Base-by-base conservation (phyloP, 35 echinoderm and acorn worm genomes). In the Apostichopus japonicus region DNA sequence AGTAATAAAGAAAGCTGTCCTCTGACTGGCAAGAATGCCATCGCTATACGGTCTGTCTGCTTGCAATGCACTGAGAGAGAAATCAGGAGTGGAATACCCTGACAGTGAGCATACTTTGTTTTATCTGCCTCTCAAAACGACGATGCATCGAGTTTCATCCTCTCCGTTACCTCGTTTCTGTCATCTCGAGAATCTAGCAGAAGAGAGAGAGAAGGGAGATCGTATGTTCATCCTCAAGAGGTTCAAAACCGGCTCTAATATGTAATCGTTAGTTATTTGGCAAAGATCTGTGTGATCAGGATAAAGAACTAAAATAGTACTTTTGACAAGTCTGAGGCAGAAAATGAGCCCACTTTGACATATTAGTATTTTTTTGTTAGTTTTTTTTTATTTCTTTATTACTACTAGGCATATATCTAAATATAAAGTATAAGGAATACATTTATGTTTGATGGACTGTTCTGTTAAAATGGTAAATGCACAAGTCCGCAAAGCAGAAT, bases 1-100 rank as follows among this genome's bases (percentile, higher is more conserved):
- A 44, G 6, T 27, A 63, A 89, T 33, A 65, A 52, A 1, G 15
- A n/a, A 33, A 89, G 63, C 61, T 65, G 57, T 72, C 23, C 51
- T 44, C 25, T 58, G 4, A 84, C 23, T 58, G 81, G 63, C 61
- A 89, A 65, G 83, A 4, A 24, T 13, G 73, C 86, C 86, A 89
- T 89, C 22, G 16, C 27, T 33, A 89, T n/a, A 44, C 33, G 33
- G 86, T 9, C 7, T 75, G n/a, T 19, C 15, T 21, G n/a, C 71
- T 75, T 19, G 15, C 71, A 75, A 75, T 17, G 44, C 44, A 44
- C 13, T 82, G 79, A 82, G 14, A 52, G 44, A 9, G 79, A 44
- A n/a, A 56, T 82, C 79, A 9, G 79, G 22, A 82, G 79, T 56
- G 54, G 79, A 44, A 44, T 23, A 24, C 5, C 78, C 27, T 82